phyloP scores from a whole-genome alignment of 2,113 vertebrate genomes.

The Pygoscelis adeliae region DNA sequence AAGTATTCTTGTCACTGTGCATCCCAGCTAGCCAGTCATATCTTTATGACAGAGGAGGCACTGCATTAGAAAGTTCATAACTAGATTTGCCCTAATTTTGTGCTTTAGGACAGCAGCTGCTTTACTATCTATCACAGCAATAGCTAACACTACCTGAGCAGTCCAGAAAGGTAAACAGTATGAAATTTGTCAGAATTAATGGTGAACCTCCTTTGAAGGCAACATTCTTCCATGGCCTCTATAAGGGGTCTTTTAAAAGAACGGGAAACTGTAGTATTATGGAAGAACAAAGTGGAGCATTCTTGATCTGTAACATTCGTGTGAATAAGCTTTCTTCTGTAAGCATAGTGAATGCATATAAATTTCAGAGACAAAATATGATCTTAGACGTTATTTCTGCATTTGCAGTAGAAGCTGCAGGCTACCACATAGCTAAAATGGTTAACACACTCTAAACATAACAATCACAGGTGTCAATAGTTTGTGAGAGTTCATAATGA shows the following conservation, averaged over 20 bases:
- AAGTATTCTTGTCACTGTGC: background rate
- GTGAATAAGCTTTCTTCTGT: background rate
- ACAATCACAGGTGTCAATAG: background rate
- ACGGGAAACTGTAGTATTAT: accelerated
- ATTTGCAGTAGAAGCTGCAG: background rate
- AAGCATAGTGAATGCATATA: background rate
- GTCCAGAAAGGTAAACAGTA: background rate
- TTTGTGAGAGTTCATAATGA: background rate
- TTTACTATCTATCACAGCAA: background rate
- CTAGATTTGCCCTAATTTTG: background rate
- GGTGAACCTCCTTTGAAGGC: background rate
- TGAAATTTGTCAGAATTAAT: background rate
- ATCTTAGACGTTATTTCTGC: background rate
- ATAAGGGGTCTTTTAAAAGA: background rate
- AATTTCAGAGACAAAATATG: background rate
- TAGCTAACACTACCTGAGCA: background rate
- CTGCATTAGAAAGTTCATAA: background rate
- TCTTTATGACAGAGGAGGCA: background rate
- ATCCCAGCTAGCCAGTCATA: background rate
- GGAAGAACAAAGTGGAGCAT: background rate
- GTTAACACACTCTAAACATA: background rate
- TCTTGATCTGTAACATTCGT: background rate
- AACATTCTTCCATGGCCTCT: background rate
- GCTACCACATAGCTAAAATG: background rate
- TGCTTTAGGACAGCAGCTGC: background rate